Evolutionary conservation across 2,113 vertebrate species (phyloP).

Genomic region (Brienomyrus brachyistius): DNA sequence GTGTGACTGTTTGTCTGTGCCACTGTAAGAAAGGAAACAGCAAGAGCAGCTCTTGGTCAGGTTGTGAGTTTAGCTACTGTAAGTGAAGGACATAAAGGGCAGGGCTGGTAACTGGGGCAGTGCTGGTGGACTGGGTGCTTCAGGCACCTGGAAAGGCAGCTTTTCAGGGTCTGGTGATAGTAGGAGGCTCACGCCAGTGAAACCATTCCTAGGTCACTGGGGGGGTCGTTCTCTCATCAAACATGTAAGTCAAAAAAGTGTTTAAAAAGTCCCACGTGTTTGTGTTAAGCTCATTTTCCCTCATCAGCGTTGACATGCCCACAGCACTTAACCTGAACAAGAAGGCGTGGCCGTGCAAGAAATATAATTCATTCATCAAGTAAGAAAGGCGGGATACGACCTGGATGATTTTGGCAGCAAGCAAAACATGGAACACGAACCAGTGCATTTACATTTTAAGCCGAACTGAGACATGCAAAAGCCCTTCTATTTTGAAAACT

Average conservation of each 20-base stretch:
- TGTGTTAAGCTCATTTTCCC: not conserved
- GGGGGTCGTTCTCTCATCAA: not conserved
- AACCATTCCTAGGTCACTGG: not conserved
- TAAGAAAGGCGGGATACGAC: no score
- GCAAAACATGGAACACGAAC: no score
- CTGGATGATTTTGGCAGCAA: no score
- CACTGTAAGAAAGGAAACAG: not conserved
- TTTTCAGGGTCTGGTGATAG: not conserved
- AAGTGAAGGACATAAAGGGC: not conserved
- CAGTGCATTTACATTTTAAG: no score
- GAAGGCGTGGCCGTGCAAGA: not conserved
- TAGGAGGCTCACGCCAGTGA: not conserved
- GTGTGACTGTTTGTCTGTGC: not conserved
- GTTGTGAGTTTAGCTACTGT: not conserved
- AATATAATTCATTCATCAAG: not conserved
- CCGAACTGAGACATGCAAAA: no score
- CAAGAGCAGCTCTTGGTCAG: not conserved
- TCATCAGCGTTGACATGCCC: not conserved
- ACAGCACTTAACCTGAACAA: no score
- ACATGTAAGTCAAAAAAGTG: not conserved
- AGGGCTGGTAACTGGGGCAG: not conserved
- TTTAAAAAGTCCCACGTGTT: not conserved
- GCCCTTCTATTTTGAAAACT: no score
- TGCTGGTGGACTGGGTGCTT: not conserved
- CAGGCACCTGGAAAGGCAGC: not conserved